Base-by-base conservation (phyloP, 2,797 vertebrate genomes). In the Mormyrus proboscirostris region DNA sequence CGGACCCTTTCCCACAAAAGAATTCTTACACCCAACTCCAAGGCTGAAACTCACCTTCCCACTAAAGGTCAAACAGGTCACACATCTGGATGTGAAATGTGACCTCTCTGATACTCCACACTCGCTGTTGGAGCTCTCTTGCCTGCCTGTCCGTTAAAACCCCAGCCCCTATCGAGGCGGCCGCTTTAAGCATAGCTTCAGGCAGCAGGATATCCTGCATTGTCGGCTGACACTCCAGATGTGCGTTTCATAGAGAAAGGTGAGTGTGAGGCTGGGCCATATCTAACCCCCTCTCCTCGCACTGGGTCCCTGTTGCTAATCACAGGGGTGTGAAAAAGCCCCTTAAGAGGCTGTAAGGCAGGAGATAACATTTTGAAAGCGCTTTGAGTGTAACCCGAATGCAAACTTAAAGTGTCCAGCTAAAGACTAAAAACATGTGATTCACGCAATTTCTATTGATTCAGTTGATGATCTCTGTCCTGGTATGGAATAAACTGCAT, bases 11-110 rank as follows among this genome's bases (percentile, higher is more conserved):
- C 69, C 86, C 47, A 10, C 69, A 33, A 25, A 87, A 89, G 50
- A 22, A 47, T 29, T 82, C 69, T 41, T 62, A 14, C 83, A 88
- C 83, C 47, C 25, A 62, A 83, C 84, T 92, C 88, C 79, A 83
- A 89, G 90, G 76, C 85, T 87, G 88, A 47, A 88, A 88, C 89
- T 86, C 91, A 53, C 41, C n/a, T 91, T 89, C 92, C 22, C 16
- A 65, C n/a, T 92, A 93, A 47, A 92, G 92, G 95, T 95, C 93
- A 94, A 93, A 92, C 93, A 91, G 93, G 94, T 94, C 94, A 94
- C 94, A 96, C 95, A 96, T 96, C 95, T 96, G 95, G 94, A 95
- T 96, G 95, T 95, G 95, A 96, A 96, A 96, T 95, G 94, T 92
- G 93, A 94, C 95, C 94, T 90, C 95, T 95, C 95, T 95, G 95